Evolutionary conservation across 2,888 invertebrate genomes (phyloP), one percentile per base, ranked within the genome.

Genomic region (Parnassius mnemosyne): DNA sequence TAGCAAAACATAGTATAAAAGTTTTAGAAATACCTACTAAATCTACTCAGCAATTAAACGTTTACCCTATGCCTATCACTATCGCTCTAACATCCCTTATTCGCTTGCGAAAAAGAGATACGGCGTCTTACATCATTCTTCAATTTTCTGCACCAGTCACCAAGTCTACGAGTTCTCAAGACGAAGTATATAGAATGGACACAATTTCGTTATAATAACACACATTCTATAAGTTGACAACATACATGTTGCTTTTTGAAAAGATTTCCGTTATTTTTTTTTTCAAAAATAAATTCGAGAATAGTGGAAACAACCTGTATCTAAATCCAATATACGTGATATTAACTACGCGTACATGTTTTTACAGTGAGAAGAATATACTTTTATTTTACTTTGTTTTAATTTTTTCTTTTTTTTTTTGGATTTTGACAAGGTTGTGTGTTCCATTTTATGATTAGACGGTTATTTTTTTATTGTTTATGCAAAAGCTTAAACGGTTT

Each of bases 1-100:
- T 91, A 80, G 91, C 91, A 90, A 91, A 91, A 91, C 90, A 90
- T 89, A 90, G 90, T 91, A 91, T 84, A 91, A 90, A 90, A 90
- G 81, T 88, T 90, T 88, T 88, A 89, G 88, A 89, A 89, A 90
- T 89, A 87, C 77, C 87, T 85, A 88, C 86, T 78, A 83, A 84
- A 72, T 76, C 90, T 91, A 90, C 89, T 83, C 90, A 89, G 89
- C 89, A 83, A 89, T 82, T 79, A 84, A 88, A 85, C 65, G 10
- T 68, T 70, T 74, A 85, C 85, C 87, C 88, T 89, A 88, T 84
- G 77, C 67, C 90, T 91, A 90, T 85, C 87, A 83, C 88, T 89
- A 90, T 87, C 86, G 82, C 85, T 81, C 85, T 85, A 83, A 79
- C 68, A 76, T 76, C 77, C 72, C 73, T 75, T 74, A 76, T 71